Evolutionary conservation across 2,888 invertebrate species (phyloP).

Genomic region (Dolichomitus sp.): DNA sequence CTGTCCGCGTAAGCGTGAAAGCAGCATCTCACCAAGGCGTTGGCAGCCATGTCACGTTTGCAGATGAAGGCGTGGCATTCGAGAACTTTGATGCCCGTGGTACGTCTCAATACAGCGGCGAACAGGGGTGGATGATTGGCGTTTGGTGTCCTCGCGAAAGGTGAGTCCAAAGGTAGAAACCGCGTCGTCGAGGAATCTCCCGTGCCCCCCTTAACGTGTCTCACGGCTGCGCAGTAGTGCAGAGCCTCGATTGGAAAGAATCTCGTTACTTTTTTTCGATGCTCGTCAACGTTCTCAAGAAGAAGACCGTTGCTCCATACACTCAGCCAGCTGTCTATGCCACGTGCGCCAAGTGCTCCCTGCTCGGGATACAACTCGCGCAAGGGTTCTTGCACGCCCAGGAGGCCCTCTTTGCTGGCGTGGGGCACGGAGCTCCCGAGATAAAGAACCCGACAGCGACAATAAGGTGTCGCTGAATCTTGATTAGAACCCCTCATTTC

Average conservation of each 20-base stretch:
- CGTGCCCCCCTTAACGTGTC: constrained; percentile 90
- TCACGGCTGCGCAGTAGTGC: constrained; percentile 98
- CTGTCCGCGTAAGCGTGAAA: constrained; percentile 99
- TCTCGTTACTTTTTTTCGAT: constrained; percentile 96
- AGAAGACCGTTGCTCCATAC: constrained; percentile 99
- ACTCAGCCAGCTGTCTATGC: constrained; percentile 98
- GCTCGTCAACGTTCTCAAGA: constrained; percentile 98
- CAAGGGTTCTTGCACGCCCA: constrained; percentile 98
- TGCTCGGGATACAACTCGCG: constrained; percentile 98
- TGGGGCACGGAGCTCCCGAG: constrained; percentile 98
- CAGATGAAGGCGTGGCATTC: constrained; percentile 99
- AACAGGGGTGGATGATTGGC: constrained; percentile 98
- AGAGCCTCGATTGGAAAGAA: constrained; percentile 98
- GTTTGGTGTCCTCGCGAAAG: constrained; percentile 97
- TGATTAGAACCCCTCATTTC: constrained; percentile 86
- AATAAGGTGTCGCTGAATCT: constrained; percentile 96
- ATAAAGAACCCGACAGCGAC: constrained; percentile 98
- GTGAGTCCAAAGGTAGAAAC: constrained; percentile 98
- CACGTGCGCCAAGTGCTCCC: constrained; percentile 94
- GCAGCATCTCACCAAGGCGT: constrained; percentile 98
- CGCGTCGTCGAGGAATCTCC: constrained; percentile 91
- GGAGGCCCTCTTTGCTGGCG: constrained; percentile 98
- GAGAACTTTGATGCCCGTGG: constrained; percentile 98
- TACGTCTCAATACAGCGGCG: constrained; percentile 97
- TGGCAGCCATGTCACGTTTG: constrained; percentile 98